Conservation (phyloP, 2,888 invertebrate genomes). For the Noctua janthe region DNA sequence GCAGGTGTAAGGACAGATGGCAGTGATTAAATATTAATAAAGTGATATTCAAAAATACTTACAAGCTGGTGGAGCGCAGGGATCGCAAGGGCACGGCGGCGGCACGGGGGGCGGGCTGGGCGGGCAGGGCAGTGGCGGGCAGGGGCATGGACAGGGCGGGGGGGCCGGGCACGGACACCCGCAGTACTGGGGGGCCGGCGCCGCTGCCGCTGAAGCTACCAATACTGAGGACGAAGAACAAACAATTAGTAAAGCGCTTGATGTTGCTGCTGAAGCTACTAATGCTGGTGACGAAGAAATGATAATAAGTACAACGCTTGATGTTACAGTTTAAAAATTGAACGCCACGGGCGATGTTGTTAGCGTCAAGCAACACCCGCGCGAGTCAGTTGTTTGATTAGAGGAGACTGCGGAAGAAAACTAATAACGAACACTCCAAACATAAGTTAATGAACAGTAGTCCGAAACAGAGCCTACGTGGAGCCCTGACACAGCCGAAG, state of each 20-base stretch:
- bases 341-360: not conserved
- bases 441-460: not conserved
- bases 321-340: not conserved
- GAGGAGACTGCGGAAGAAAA: too few relatives aligned
- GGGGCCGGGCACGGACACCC: constrained; percentile 54
- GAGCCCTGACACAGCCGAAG: not conserved
- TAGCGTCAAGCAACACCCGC: not conserved
- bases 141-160: constrained; percentile 61
- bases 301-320: not conserved
- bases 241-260: not conserved
- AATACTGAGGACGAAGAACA: constrained; percentile 71
- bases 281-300: not conserved
- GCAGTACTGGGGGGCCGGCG: constrained; percentile 76
- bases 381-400: not conserved
- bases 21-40: not conserved
- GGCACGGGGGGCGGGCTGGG: constrained; percentile 66
- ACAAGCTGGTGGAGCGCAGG: constrained; percentile 68
- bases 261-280: not conserved
- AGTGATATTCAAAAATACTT: constrained; percentile 52
- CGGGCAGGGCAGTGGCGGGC: constrained; percentile 48
- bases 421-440: too few relatives aligned
- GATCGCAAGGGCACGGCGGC: constrained; percentile 64
- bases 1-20: not conserved
- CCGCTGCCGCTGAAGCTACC: constrained; percentile 77
- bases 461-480: too few relatives aligned